Evolutionary conservation across 2,797 vertebrate species (phyloP).

Genomic region (Octomys mimax): DNA sequence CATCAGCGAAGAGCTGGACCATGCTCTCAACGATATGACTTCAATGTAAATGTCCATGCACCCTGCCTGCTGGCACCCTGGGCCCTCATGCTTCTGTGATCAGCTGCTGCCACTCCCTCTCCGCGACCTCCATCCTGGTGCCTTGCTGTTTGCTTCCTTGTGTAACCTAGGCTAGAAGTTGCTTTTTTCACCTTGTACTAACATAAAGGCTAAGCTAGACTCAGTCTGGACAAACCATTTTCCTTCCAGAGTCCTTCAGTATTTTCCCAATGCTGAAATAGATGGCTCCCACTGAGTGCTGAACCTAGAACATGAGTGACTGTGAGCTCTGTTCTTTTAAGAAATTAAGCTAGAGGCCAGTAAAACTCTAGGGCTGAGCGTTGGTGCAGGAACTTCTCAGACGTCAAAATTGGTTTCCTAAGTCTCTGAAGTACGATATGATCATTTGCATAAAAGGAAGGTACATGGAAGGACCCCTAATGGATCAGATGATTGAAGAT

Average conservation of each 20-base stretch:
- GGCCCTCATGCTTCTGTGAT: constrained; percentile 82
- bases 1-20: constrained; percentile 99
- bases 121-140: not conserved
- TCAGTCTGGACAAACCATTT: not conserved
- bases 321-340: not conserved
- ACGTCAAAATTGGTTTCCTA: constrained; percentile 43
- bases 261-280: not conserved
- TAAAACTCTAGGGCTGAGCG: not conserved
- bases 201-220: constrained; percentile 50
- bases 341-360: constrained; percentile 22
- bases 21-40: constrained; percentile 99
- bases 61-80: constrained; percentile 84
- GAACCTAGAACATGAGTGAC: constrained; percentile 1
- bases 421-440: not conserved
- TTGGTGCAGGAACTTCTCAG: not conserved
- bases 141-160: constrained; percentile 81
- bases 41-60: constrained; percentile 96
- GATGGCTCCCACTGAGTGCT: not conserved
- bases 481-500: not conserved
- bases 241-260: constrained; percentile 34
- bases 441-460: not conserved
- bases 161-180: not conserved
- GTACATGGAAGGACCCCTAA: not conserved
- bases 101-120: constrained; percentile 64
- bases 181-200: constrained; percentile 25